phyloP scores from a whole-genome alignment of 2,888 invertebrate genomes.

The Falcaria lacertinaria region DNA sequence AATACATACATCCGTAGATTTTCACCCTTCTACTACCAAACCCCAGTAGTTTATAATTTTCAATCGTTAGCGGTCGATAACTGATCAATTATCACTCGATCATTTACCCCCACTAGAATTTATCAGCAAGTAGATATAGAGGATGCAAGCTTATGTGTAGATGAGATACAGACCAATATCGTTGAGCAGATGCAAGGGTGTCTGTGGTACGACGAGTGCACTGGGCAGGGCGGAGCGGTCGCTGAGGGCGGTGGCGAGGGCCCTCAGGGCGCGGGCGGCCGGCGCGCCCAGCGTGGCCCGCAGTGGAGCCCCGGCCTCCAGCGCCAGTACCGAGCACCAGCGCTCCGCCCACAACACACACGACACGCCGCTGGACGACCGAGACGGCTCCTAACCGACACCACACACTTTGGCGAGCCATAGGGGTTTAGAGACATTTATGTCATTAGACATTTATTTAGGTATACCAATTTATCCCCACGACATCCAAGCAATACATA shows the following conservation, averaged over 20 bases:
- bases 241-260: slow-evolving; percentile 58
- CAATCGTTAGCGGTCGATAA: no score
- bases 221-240: slow-evolving; percentile 60
- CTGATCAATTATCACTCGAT: no score
- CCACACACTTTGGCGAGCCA: neutral
- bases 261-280: slow-evolving; percentile 81
- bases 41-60: no score
- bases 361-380: slow-evolving; percentile 74
- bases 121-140: no score
- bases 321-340: slow-evolving; percentile 42
- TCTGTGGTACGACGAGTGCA: slow-evolving; percentile 50
- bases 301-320: slow-evolving; percentile 48
- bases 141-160: neutral
- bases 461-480: no score
- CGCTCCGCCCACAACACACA: slow-evolving; percentile 52
- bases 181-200: slow-evolving; percentile 74
- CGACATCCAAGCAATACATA: no score
- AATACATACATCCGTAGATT: no score
- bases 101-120: no score
- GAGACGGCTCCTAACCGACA: slow-evolving; percentile 48
- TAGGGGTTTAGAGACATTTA: no score
- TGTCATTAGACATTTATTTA: no score
- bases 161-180: slow-evolving; percentile 73
- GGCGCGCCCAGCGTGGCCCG: slow-evolving; percentile 79
- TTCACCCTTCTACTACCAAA: no score